Evolutionary conservation across 2,113 vertebrate genomes (phyloP).

Genomic region (Oceanites oceanicus): DNA sequence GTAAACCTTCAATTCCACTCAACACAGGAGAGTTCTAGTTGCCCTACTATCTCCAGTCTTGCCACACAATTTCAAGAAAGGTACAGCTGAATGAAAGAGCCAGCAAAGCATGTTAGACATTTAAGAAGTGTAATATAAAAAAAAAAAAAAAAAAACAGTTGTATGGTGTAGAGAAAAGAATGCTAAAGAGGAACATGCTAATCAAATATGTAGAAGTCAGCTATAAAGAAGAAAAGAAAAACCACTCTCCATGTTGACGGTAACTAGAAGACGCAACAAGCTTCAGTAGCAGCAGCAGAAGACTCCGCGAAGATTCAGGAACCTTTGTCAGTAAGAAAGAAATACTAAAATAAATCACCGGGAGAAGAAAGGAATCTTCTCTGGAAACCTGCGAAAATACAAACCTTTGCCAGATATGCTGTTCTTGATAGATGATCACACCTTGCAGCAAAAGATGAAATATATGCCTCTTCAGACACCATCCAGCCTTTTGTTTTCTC

Average conservation of each 20-base stretch:
- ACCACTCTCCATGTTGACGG: not conserved
- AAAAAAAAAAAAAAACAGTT: not conserved
- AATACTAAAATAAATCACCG: not conserved
- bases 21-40: not conserved
- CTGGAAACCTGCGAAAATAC: not conserved
- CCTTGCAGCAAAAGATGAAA: not conserved
- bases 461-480: not conserved
- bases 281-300: not conserved
- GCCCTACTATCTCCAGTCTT: too few species aligned
- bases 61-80: not conserved
- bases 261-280: not conserved
- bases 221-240: not conserved
- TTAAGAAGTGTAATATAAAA: not conserved
- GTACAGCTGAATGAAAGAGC: not conserved
- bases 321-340: not conserved
- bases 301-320: not conserved
- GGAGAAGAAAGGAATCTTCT: not conserved
- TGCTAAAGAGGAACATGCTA: not conserved
- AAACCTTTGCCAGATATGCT: not conserved
- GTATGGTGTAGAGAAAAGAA: not conserved
- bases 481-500: not conserved
- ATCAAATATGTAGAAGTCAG: not conserved
- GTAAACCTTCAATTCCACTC: not conserved
- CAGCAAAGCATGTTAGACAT: not conserved
- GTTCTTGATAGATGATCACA: not conserved